Conservation (phyloP, 2,797 vertebrate species). For the Pagetopsis macropterus region DNA sequence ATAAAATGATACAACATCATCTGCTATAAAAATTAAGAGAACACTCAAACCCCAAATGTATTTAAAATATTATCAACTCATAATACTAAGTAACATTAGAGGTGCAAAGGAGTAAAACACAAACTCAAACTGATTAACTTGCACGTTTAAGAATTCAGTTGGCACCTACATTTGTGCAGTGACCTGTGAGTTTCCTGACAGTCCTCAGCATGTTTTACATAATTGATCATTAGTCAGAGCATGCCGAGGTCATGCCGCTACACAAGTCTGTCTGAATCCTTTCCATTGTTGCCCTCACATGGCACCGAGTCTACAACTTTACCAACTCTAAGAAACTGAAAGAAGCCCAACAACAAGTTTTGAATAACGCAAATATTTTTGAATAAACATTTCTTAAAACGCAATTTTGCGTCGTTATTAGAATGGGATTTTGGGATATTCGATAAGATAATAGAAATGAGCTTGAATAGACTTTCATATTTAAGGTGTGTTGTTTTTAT, state of each 20-base stretch:
- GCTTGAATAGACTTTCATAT: no score
- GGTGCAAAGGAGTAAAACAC: not conserved
- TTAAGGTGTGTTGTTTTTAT: no score
- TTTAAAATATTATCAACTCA: not conserved
- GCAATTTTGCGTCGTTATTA: no score
- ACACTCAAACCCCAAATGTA: not conserved
- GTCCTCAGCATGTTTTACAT: not conserved
- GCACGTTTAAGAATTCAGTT: not conserved
- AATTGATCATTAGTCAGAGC: constrained; percentile 15
- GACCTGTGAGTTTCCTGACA: not conserved
- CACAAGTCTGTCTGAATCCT: not conserved
- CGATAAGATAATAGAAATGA: no score
- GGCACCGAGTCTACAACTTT: not conserved
- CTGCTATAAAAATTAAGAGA: no score
- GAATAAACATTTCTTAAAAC: no score
- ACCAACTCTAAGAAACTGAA: not conserved
- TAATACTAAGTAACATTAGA: not conserved
- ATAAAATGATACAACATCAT: no score
- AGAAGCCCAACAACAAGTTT: not conserved
- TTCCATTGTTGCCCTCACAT: constrained; percentile 9
- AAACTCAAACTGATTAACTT: not conserved
- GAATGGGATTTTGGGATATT: no score
- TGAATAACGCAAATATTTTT: no score
- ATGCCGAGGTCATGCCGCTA: constrained; percentile 26
- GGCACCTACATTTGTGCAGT: not conserved